Conservation (phyloP, 2,888 invertebrate species). For the Habroteleia sp. region DNA sequence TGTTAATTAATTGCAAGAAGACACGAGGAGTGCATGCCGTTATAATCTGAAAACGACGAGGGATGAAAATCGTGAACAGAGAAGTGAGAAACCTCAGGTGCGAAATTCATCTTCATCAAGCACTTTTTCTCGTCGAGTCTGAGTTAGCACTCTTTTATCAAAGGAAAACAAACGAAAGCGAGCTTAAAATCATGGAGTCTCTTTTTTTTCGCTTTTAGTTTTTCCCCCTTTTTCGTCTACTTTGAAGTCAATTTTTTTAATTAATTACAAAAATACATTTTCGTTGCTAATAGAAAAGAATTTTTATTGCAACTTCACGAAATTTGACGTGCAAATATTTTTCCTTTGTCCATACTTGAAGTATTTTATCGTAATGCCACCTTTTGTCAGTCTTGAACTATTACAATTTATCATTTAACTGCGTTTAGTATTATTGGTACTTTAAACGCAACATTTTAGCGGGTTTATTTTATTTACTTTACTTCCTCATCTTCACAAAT, state of each 20-base stretch:
- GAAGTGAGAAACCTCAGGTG: constrained; percentile 71
- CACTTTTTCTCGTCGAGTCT: constrained; percentile 68
- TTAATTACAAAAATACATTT: constrained; percentile 28
- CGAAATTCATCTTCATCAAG: constrained; percentile 74
- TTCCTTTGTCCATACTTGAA: too few relatives aligned
- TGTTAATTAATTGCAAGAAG: constrained; percentile 73
- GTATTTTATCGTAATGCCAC: too few relatives aligned
- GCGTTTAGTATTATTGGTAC: too few relatives aligned
- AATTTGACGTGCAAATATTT: too few relatives aligned
- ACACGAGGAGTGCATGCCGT: constrained; percentile 52
- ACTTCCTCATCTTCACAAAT: too few relatives aligned
- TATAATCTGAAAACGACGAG: constrained; percentile 52
- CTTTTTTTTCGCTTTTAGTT: constrained; percentile 7
- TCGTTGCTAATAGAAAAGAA: not conserved
- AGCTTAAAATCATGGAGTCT: constrained; percentile 43
- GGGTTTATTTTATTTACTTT: too few relatives aligned
- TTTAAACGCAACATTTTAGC: too few relatives aligned
- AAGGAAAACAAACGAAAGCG: constrained; percentile 56
- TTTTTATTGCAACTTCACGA: not conserved
- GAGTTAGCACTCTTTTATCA: constrained; percentile 61
- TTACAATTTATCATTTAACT: too few relatives aligned
- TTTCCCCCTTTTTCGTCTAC: constrained; percentile 7
- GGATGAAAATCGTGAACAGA: constrained; percentile 61
- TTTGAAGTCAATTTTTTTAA: constrained; percentile 33
- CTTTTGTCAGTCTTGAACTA: too few relatives aligned